Conservation (phyloP, 2,888 invertebrate genomes). For the Drosophila anceps region DNA sequence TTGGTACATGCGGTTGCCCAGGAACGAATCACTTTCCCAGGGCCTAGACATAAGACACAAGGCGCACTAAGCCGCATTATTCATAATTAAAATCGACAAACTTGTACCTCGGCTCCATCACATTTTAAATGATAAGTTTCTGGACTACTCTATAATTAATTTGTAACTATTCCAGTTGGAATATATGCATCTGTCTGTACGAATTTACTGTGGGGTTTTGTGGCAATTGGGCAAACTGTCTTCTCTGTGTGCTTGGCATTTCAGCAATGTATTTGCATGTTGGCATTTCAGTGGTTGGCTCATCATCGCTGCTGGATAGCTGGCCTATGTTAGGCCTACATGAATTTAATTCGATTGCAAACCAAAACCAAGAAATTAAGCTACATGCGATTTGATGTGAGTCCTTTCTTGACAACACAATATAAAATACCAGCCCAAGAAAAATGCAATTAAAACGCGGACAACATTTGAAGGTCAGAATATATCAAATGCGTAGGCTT, state of each 20-base stretch:
- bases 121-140: slow-evolving; percentile 30
- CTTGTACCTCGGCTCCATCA: slow-evolving; percentile 16
- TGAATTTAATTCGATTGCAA: slow-evolving; percentile 45
- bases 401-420: background rate
- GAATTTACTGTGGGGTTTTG: slow-evolving; percentile 48
- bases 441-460: slow-evolving; percentile 34
- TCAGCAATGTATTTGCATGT: slow-evolving; percentile 34
- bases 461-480: slow-evolving; percentile 7
- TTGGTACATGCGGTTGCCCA: slow-evolving; percentile 50
- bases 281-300: slow-evolving; percentile 53
- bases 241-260: slow-evolving; percentile 38
- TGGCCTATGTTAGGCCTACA: slow-evolving; percentile 44
- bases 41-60: slow-evolving; percentile 11
- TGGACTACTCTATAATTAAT: slow-evolving; percentile 61
- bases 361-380: slow-evolving; percentile 27
- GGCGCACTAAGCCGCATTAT: slow-evolving; percentile 48
- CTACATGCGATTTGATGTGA: slow-evolving; percentile 24
- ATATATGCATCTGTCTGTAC: slow-evolving; percentile 23
- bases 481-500: background rate
- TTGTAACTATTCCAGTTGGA: slow-evolving; percentile 45
- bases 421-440: slow-evolving; percentile 14
- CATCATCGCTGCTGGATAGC: slow-evolving; percentile 31
- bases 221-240: slow-evolving; percentile 13
- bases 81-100: slow-evolving; percentile 76
- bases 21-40: slow-evolving; percentile 7